phyloP scores from a whole-genome alignment of 2,888 invertebrate genomes.

The Watsonalla cultraria region DNA sequence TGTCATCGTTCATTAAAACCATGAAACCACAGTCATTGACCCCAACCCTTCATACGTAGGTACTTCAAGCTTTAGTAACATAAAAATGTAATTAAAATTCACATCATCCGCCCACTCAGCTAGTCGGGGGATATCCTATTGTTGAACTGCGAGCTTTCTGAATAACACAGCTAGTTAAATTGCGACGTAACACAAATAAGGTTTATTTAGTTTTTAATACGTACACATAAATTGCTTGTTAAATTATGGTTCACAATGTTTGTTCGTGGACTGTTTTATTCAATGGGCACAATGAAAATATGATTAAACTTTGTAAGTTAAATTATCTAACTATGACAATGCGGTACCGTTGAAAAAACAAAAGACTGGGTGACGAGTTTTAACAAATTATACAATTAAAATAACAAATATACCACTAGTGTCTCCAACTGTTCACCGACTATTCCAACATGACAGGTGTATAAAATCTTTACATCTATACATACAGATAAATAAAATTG shows the following conservation, averaged over 20 bases:
- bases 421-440: too few species aligned
- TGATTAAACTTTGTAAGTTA: too few species aligned
- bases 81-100: conserved; percentile 76
- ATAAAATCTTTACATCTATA: too few species aligned
- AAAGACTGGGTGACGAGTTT: too few species aligned
- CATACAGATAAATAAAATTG: too few species aligned
- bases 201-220: conserved; percentile 1
- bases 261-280: background rate
- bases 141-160: conserved; percentile 30
- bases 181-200: conserved; percentile 19
- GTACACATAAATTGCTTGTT: background rate
- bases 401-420: too few species aligned
- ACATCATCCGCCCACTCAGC: conserved; percentile 51
- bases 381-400: too few species aligned
- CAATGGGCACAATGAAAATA: background rate
- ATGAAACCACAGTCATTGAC: conserved; percentile 56
- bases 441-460: too few species aligned
- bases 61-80: conserved; percentile 61
- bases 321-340: too few species aligned
- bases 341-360: too few species aligned
- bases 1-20: conserved; percentile 29
- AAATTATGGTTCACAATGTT: background rate
- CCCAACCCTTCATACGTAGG: conserved; percentile 64
- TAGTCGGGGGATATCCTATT: conserved; percentile 51
- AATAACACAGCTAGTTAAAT: conserved; percentile 33